Base-by-base conservation (phyloP, 1,140 invertebrate species). In the Heliconius melpomene region DNA sequence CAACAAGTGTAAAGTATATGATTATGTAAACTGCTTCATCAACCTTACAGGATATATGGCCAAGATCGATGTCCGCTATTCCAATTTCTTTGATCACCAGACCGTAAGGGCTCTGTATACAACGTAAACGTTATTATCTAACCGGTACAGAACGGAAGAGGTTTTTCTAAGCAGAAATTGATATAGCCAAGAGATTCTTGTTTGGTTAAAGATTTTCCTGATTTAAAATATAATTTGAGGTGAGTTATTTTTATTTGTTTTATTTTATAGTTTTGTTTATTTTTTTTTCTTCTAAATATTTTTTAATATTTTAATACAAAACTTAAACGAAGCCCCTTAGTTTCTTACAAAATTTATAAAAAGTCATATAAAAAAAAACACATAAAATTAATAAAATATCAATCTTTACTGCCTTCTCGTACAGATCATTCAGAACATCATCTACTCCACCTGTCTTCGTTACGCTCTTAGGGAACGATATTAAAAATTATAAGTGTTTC, bases 401-500 rank as follows among this genome's bases (percentile, higher is more conserved):
- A 66, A 66, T 66, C 3, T 66, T 66, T 66, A 66, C 13, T 26
- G 26, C 60, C 60, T 26, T 29, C 40, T 18, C n/a, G 36, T 26
- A 66, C 23, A 66, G 38, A 46, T 70, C 60, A 50, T 40, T 54
- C 75, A 50, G 38, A 50, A 23, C 38, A 50, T 46, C 38, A 29
- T 70, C 46, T 77, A 20, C 57, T 77, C 38, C 36, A 70, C 75
- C 57, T 77, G 60, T 29, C 54, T 77, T 66, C 32, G 38, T 38
- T 40, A 23, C 50, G 38, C 36, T 66, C 70, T 70, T 77, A 77
- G 66, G 75, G 75, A 29, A 60, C 66, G 60, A 77, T 77, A 77
- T 77, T 77, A 77, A 77, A 76, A 77, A 77, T 71, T 16, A 71
- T 77, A 77, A 75, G 74, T 66, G 60, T 23, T 40, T 32, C 50